Evolutionary conservation across 2,113 vertebrate species (phyloP).

Genomic region (Alligator mississippiensis): DNA sequence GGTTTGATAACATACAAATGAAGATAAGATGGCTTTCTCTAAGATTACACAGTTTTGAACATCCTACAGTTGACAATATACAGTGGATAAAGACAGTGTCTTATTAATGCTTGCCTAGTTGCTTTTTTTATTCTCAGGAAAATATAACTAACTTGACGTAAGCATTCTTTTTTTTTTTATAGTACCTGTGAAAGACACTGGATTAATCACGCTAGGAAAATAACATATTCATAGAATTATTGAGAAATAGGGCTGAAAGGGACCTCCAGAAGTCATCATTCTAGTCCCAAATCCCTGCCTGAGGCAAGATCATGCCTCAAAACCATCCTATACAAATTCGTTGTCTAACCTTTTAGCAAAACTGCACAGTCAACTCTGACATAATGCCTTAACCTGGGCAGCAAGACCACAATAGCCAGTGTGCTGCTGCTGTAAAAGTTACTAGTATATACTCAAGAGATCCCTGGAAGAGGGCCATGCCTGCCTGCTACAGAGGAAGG

Average conservation of each 20-base stretch:
- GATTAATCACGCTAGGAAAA: rapidly evolving
- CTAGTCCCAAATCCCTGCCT: too few relatives aligned
- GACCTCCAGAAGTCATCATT: too few relatives aligned
- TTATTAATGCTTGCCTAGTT: neutral
- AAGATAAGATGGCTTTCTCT: neutral
- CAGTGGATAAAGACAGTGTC: neutral
- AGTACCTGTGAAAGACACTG: neutral
- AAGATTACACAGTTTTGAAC: neutral
- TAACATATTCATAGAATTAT: neutral
- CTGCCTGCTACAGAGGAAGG: too few relatives aligned
- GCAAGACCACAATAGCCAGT: too few relatives aligned
- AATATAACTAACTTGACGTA: neutral
- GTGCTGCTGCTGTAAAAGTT: too few relatives aligned
- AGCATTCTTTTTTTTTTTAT: neutral
- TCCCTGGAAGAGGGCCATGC: too few relatives aligned
- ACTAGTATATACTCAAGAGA: too few relatives aligned
- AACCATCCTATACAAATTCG: too few relatives aligned
- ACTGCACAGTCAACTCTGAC: too few relatives aligned
- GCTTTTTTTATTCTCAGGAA: neutral
- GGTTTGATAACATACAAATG: neutral
- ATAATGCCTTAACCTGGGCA: too few relatives aligned
- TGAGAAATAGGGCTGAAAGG: neutral
- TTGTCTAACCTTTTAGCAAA: too few relatives aligned
- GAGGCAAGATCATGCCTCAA: too few relatives aligned
- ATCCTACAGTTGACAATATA: neutral